Percentiles rank a stretch among this genome's conserved stretches.
Conservation (phyloP, 1,140 invertebrate genomes). For the Zophobas morio region DNA sequence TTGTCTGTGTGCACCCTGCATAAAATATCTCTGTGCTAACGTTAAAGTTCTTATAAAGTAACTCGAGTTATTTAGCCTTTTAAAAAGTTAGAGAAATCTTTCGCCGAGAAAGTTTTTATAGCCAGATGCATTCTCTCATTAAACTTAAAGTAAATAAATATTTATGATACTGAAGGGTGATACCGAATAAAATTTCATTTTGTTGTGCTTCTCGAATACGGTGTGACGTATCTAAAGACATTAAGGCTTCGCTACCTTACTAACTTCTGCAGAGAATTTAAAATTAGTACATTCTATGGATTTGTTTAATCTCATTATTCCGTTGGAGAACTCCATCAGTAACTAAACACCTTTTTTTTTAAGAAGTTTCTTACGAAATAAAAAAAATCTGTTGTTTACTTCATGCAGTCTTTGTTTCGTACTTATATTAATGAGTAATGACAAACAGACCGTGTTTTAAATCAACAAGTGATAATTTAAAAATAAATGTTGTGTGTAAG, state of each 20-base stretch:
- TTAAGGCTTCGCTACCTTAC: not conserved
- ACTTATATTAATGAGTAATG: not conserved
- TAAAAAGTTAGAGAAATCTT: conserved; percentile 28
- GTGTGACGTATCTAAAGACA: not conserved
- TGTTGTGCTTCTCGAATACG: conserved; percentile 3
- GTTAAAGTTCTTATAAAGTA: conserved; percentile 29
- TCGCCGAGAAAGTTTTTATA: conserved; percentile 24
- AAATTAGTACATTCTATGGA: conserved; percentile 14
- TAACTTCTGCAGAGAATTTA: conserved; percentile 2
- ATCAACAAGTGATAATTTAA: not conserved
- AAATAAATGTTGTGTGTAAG: conserved; percentile 1
- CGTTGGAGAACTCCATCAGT: not conserved
- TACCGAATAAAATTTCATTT: conserved; percentile 16
- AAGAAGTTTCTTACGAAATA: too few species aligned
- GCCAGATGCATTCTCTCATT: conserved; percentile 32
- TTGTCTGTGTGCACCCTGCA: conserved; percentile 35
- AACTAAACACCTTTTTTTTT: too few species aligned
- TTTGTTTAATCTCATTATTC: conserved; percentile 19
- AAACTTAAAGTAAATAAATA: conserved; percentile 38
- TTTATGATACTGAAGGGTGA: conserved; percentile 17
- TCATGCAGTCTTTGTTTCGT: not conserved
- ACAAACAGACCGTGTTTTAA: not conserved
- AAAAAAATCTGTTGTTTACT: too few species aligned
- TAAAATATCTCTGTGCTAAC: conserved; percentile 29
- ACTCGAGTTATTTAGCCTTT: conserved; percentile 33